Percentiles rank a stretch among this genome's conserved stretches.
Evolutionary conservation across 1,140 invertebrate species (phyloP).

Genomic region (Eriocheir sinensis): DNA sequence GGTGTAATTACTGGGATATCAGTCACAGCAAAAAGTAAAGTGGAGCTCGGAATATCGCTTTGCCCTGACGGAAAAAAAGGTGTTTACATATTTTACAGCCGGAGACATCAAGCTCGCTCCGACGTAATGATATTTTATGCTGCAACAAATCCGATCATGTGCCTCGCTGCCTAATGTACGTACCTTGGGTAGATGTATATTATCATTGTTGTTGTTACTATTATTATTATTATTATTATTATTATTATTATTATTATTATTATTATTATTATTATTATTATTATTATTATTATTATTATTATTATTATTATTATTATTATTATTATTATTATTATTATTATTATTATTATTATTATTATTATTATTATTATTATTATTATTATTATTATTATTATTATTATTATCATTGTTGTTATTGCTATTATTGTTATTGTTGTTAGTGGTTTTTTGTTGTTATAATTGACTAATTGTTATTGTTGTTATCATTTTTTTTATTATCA

Average conservation of each 20-base stretch:
- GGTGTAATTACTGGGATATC: too few relatives aligned
- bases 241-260: constrained; percentile 33
- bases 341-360: not conserved
- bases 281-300: constrained; percentile 38
- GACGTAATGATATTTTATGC: not conserved
- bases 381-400: not conserved
- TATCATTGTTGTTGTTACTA: not conserved
- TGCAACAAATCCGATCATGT: not conserved
- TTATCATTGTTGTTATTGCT: not conserved
- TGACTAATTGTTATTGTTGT: not conserved
- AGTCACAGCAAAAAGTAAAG: too few relatives aligned
- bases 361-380: not conserved
- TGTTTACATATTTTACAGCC: not conserved
- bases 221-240: constrained; percentile 17
- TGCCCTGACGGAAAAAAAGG: not conserved
- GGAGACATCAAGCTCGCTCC: not conserved
- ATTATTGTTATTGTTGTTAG: constrained; percentile 30
- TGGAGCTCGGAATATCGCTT: not conserved
- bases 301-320: constrained; percentile 36
- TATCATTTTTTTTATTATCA: not conserved
- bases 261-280: constrained; percentile 18
- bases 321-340: constrained; percentile 35
- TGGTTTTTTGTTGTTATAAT: not conserved
- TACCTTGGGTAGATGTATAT: not conserved
- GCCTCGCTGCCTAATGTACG: not conserved